Evolutionary conservation across 2,797 vertebrate species (phyloP).

Genomic region (Oreochromis grahami): DNA sequence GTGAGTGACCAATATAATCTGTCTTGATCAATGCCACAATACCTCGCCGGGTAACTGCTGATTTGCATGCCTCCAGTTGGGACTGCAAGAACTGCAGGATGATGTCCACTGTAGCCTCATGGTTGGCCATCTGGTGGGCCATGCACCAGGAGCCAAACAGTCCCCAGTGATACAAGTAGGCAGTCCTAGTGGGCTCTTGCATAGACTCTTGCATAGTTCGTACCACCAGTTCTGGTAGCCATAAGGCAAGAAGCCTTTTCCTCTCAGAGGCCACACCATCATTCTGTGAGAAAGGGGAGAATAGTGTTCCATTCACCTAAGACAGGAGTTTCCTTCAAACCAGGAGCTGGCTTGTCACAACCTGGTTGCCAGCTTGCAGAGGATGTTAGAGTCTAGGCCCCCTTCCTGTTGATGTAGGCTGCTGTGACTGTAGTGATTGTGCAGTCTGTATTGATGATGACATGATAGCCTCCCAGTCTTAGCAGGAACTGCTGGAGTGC

Average conservation of each 20-base stretch:
- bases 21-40: not conserved
- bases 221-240: not conserved
- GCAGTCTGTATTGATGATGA: not conserved
- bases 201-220: not conserved
- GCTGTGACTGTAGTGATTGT: not conserved
- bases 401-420: not conserved
- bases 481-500: not conserved
- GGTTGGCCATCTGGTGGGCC: not conserved
- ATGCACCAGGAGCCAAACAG: not conserved
- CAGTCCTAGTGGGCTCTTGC: not conserved
- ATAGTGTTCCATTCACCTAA: not conserved
- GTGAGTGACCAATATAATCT: not conserved
- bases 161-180: not conserved
- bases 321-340: not conserved
- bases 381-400: not conserved
- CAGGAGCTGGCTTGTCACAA: not conserved
- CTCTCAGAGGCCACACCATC: not conserved
- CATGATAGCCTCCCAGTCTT: not conserved
- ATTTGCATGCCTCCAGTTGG: not conserved
- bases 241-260: not conserved
- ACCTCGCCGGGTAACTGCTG: not conserved
- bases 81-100: not conserved
- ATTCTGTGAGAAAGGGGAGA: not conserved
- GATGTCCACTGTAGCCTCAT: not conserved
- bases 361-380: not conserved